These are phyloP conservation scores for Urocyon cinereoargenteus DNA, from an alignment of 2,797 vertebrate genomes.

Conservation along the genomic window DNA sequence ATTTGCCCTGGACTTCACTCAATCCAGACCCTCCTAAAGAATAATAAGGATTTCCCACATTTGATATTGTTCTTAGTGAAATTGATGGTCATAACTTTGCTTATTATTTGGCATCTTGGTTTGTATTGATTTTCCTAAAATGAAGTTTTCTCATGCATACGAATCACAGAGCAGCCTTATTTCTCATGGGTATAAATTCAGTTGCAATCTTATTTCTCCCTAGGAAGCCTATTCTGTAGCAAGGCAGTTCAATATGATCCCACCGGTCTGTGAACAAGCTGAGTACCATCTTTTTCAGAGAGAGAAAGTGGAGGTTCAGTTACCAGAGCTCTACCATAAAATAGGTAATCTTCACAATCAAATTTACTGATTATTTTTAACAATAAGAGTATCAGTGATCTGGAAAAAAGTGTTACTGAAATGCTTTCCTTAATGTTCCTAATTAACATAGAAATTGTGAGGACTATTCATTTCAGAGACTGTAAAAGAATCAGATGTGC, in stretches of 20 bases:
- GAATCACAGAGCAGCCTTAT: neutral
- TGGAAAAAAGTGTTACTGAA: neutral
- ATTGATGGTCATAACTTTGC: neutral
- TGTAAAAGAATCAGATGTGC: neutral
- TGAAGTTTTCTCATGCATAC: neutral
- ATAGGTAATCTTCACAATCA: constrained; percentile 91
- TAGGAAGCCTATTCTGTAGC: constrained; percentile 99
- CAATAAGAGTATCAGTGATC: neutral
- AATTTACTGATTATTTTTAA: neutral
- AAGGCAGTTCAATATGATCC: constrained; percentile 98
- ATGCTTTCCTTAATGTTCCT: constrained; percentile 9
- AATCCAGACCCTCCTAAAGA: neutral
- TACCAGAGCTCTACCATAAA: constrained; percentile 98
- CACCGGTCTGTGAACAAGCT: constrained; percentile 98
- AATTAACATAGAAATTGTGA: neutral
- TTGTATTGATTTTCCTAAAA: constrained; percentile 20
- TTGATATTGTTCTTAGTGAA: neutral
- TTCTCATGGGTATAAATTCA: constrained; percentile 1
- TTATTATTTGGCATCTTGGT: neutral
- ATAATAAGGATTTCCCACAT: neutral
- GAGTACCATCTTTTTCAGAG: constrained; percentile 99
- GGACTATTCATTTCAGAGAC: neutral
- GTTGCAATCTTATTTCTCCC: constrained; percentile 18
- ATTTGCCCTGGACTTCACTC: neutral
- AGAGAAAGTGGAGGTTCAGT: constrained; percentile 99